Conservation (phyloP, 2,113 vertebrate genomes). For the Ophthalmotilapia sp. region DNA sequence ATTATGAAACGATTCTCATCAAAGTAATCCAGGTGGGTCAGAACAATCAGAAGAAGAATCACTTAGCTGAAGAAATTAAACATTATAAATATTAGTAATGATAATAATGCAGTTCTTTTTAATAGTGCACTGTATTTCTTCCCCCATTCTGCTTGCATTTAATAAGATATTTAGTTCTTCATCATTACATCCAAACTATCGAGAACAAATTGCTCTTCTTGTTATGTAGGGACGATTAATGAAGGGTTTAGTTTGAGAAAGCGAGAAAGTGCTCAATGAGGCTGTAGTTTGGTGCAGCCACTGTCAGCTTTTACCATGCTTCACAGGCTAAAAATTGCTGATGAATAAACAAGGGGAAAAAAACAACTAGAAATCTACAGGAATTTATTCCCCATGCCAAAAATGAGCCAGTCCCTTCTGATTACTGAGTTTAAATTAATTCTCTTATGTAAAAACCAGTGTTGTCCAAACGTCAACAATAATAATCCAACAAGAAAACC, state of each 20-base stretch:
- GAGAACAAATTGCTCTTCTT: neutral
- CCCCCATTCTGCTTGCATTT: neutral
- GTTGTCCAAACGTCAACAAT: neutral
- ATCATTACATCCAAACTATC: neutral
- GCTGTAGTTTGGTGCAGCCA: neutral
- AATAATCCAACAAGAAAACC: neutral
- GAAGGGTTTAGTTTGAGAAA: neutral
- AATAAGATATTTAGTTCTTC: neutral
- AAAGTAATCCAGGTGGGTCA: neutral
- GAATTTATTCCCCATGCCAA: neutral
- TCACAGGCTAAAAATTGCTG: neutral
- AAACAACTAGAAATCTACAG: neutral
- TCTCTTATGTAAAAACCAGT: neutral
- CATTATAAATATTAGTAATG: neutral
- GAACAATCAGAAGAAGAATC: neutral
- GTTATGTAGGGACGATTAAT: neutral
- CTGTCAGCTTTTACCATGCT: neutral
- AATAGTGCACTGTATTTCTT: neutral
- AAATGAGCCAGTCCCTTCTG: neutral
- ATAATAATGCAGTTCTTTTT: neutral
- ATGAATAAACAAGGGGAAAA: neutral
- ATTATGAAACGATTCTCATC: neutral
- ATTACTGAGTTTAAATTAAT: neutral
- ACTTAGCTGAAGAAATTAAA: neutral
- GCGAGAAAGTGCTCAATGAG: neutral